These are phyloP conservation scores for Drosophila grimshawi DNA, from an alignment of 1,140 invertebrate species.

Conservation along the genomic window DNA sequence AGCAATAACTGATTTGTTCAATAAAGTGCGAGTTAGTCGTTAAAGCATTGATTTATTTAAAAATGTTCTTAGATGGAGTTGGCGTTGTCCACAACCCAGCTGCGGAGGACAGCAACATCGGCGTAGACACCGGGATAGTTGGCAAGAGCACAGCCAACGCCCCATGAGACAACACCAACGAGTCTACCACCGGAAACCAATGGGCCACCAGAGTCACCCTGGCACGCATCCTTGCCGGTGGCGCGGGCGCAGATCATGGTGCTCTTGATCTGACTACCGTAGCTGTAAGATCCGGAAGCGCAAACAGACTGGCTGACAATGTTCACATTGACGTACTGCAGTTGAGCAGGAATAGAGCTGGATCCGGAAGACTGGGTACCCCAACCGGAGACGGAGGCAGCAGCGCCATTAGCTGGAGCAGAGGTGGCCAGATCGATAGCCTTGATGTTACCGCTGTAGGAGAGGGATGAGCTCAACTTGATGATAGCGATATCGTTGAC, in stretches of 20 bases:
- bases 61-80: conserved; percentile 16
- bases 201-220: conserved; percentile 85
- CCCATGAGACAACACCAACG: conserved; percentile 87
- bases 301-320: conserved; percentile 48
- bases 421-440: conserved; percentile 70
- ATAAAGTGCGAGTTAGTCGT: conserved; percentile 42
- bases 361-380: conserved; percentile 56
- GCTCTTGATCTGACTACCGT: conserved; percentile 46
- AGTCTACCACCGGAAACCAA: conserved; percentile 67
- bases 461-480: conserved; percentile 70
- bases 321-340: conserved; percentile 64
- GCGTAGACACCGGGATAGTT: conserved; percentile 87
- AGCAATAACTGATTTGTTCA: conserved; percentile 6
- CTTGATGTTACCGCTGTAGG: conserved; percentile 74
- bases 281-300: conserved; percentile 48
- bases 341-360: conserved; percentile 42
- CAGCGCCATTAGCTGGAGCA: conserved; percentile 58
- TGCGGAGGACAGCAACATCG: conserved; percentile 78
- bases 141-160: conserved; percentile 74
- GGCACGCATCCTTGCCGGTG: conserved; percentile 71
- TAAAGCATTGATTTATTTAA: conserved; percentile 1
- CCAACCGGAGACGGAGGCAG: conserved; percentile 85
- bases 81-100: conserved; percentile 68
- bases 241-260: conserved; percentile 84
- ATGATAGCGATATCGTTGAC: conserved; percentile 86